Evolutionary conservation across 2,888 invertebrate genomes (phyloP).

Genomic region (Steromphala cineraria): DNA sequence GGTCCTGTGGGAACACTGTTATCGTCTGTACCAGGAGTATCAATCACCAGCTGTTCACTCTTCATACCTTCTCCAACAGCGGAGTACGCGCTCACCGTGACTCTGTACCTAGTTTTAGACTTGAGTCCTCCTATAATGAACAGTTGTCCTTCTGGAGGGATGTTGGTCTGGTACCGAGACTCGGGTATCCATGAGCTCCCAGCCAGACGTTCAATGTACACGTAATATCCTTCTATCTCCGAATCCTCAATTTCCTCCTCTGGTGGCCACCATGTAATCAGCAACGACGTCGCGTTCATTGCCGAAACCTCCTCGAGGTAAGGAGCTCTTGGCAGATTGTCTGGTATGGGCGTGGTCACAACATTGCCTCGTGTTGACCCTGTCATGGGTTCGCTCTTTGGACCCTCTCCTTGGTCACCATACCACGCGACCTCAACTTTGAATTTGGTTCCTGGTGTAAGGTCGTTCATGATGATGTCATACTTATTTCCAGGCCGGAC

Average conservation of each 20-base stretch:
- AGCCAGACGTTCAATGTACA: background rate
- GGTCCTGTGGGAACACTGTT: background rate
- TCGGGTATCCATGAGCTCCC: background rate
- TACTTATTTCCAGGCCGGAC: background rate
- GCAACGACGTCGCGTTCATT: conserved; percentile 6
- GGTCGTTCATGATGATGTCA: background rate
- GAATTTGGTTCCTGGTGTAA: background rate
- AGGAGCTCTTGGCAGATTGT: background rate
- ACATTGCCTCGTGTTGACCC: background rate
- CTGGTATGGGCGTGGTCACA: background rate
- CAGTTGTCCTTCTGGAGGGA: conserved; percentile 8
- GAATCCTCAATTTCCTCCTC: background rate
- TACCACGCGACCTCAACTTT: conserved; percentile 13
- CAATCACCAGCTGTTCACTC: background rate
- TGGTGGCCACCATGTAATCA: conserved; percentile 4
- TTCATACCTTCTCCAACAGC: conserved; percentile 7
- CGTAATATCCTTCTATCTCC: conserved; percentile 9
- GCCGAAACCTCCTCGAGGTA: conserved; percentile 3
- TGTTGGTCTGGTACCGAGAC: conserved; percentile 6
- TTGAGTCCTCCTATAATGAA: background rate
- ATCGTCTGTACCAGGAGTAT: background rate
- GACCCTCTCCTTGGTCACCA: background rate
- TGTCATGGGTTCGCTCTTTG: background rate
- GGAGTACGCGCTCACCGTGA: conserved; percentile 1
- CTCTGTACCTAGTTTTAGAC: background rate